Evolutionary conservation across 2,888 invertebrate species (phyloP).

Genomic region (Idaea straminata): DNA sequence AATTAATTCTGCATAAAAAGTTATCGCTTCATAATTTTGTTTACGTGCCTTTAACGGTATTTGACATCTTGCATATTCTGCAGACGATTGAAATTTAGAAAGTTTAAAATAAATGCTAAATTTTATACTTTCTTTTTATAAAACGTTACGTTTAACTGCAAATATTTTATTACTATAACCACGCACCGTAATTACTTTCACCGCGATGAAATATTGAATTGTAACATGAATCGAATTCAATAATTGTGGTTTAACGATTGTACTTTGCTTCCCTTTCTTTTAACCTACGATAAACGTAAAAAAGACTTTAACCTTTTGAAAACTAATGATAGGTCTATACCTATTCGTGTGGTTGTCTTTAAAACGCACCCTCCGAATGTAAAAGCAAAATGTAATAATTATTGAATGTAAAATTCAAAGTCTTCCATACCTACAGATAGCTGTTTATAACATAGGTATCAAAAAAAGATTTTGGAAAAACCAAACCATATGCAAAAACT

Average conservation of each 20-base stretch:
- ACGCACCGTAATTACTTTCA: neutral
- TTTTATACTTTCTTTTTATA: neutral
- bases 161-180: neutral
- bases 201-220: conserved; percentile 4
- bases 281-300: neutral
- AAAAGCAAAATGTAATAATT: too few relatives aligned
- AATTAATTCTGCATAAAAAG: neutral
- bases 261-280: neutral
- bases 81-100: neutral
- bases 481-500: neutral
- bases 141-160: neutral
- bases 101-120: neutral
- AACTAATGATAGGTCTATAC: neutral
- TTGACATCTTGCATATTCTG: neutral
- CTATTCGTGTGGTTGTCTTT: neutral
- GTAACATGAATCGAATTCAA: conserved; percentile 4
- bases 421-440: too few relatives aligned
- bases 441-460: too few relatives aligned
- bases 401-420: too few relatives aligned
- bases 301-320: neutral
- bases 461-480: conserved; percentile 12
- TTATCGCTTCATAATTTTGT: conserved; percentile 13
- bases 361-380: too few relatives aligned
- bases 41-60: conserved; percentile 3
- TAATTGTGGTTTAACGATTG: neutral